Base-by-base conservation (phyloP, 92 coral and sea anemone genomes). In the Desmophyllum pertusum region DNA sequence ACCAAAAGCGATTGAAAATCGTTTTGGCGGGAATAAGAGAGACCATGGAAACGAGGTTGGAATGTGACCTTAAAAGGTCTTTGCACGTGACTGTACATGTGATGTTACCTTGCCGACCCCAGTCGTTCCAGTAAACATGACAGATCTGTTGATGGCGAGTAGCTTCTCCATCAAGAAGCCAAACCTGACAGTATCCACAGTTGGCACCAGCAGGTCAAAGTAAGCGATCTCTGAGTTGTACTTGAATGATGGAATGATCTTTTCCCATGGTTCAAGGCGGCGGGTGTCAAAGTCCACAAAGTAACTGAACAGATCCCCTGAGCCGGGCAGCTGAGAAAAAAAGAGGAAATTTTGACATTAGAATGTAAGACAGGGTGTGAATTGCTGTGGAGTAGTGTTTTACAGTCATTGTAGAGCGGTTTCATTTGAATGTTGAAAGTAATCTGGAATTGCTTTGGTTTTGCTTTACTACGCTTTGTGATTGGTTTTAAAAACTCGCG, bases 241-340 rank as follows among this genome's bases (percentile, higher is more conserved):
- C 86, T 90, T 92, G 88, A 96, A 96, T 6, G 99, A 87, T 0
- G 99, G 99, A 36, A 93, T 94, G 62, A 96, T 96, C 93, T 96
- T 96, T 81, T 96, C 99, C 99, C 99, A 96, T 41, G 99, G 99
- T 81, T 96, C 99, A 93, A 96, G 78, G 51, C 99, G 98, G 55
- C 99, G 99, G 8, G 99, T 89, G 63, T 96, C 99, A 66, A 94
- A 90, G 61, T 96, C 99, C 27, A 96, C 98, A 75, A n/a, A 96
- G 89, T 96, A 96, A 59, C 97, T 90, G 93, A 92, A 96, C 67
- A 96, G 81, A 81, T 96, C 99, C n/a, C 99, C 99, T 68, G 99
- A 95, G 2, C 98, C 98, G 23, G 99, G 99, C 21, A 94, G 79
- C 99, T 96, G 77, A 25, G 25, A 38, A 59, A 23, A 35, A 33